Evolutionary conservation across 2,113 vertebrate species (phyloP).

Genomic region (Columba livia): DNA sequence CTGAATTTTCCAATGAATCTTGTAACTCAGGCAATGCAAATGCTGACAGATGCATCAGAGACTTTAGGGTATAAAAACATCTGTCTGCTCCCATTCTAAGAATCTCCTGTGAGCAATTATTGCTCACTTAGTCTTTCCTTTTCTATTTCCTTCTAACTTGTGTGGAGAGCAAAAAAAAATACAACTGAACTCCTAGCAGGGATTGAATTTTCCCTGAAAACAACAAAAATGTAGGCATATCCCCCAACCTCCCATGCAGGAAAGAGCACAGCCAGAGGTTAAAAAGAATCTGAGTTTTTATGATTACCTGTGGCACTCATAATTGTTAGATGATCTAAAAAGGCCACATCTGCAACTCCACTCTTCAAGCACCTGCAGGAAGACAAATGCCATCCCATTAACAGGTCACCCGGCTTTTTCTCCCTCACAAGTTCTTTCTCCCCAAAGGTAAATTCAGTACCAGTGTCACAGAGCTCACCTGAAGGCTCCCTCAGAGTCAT

Average conservation of each 20-base stretch:
- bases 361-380: conserved; percentile 81
- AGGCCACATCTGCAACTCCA: conserved; percentile 85
- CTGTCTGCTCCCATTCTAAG: background rate
- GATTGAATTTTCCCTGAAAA: background rate
- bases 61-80: background rate
- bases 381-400: background rate
- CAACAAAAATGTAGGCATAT: background rate
- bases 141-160: background rate
- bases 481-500: conserved; percentile 87
- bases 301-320: conserved; percentile 78
- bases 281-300: background rate
- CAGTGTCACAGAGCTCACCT: conserved; percentile 71
- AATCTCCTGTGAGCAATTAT: background rate
- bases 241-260: background rate
- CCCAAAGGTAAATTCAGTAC: background rate
- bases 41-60: background rate
- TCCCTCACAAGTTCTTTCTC: background rate
- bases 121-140: background rate
- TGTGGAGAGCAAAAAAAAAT: background rate
- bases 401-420: background rate
- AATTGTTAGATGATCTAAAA: conserved; percentile 85
- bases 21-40: background rate
- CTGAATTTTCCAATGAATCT: background rate
- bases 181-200: background rate
- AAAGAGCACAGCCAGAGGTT: background rate